A percentile compares a stretch with the other conserved stretches of the same genome.
These are phyloP conservation scores for Eudasyphora cyanicolor DNA, from an alignment of 2,888 invertebrate genomes.

Conservation along the genomic window DNA sequence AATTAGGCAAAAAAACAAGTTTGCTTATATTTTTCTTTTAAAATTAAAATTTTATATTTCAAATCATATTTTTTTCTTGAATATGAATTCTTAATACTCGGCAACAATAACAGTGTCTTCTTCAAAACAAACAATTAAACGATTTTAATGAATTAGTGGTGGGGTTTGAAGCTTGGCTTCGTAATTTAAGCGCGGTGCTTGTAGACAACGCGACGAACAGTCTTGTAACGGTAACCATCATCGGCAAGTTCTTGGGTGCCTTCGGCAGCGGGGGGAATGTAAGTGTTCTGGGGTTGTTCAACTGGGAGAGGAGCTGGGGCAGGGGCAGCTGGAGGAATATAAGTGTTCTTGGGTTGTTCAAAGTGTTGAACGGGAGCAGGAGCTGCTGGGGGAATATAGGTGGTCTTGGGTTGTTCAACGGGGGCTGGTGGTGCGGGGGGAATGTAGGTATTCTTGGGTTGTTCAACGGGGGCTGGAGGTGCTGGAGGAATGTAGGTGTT, in stretches of 20 bases:
- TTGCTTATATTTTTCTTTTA: too few relatives aligned
- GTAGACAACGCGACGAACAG: conserved; percentile 59
- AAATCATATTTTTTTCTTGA: background rate
- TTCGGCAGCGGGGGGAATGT: conserved; percentile 53
- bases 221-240: conserved; percentile 67
- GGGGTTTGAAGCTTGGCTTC: background rate
- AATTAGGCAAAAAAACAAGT: background rate
- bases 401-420: conserved; percentile 13
- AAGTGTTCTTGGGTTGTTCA: background rate
- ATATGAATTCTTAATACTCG: background rate
- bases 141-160: background rate
- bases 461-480: conserved; percentile 27
- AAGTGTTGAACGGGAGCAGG: conserved; percentile 19
- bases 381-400: conserved; percentile 40
- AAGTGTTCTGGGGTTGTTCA: conserved; percentile 20
- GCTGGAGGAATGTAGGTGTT: conserved; percentile 43
- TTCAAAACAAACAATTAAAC: background rate
- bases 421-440: conserved; percentile 47
- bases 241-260: conserved; percentile 15
- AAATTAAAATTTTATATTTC: background rate
- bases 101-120: background rate
- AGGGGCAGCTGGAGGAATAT: conserved; percentile 30
- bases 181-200: conserved; percentile 58
- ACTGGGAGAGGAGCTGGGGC: background rate
- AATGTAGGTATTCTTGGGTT: conserved; percentile 15